These are phyloP conservation scores for Pseudorasbora parva DNA, from an alignment of 2,113 vertebrate genomes.

Conservation along the genomic window DNA sequence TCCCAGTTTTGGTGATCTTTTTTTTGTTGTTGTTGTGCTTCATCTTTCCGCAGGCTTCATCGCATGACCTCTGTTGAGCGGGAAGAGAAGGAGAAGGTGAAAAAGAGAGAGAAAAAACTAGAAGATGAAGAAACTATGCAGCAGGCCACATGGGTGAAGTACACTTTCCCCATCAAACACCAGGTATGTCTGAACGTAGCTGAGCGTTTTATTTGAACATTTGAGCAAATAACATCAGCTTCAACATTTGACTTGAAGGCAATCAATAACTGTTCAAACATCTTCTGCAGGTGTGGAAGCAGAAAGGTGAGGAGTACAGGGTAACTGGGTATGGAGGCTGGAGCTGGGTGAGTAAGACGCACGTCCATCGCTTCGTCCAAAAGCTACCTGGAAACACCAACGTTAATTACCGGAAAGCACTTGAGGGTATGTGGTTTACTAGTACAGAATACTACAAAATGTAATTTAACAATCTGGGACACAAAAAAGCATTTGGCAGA, in stretches of 20 bases:
- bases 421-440: constrained; percentile 70
- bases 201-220: background rate
- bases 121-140: constrained; percentile 92
- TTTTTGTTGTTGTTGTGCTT: background rate
- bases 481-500: background rate
- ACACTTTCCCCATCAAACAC: constrained; percentile 89
- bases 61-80: constrained; percentile 89
- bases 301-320: constrained; percentile 98
- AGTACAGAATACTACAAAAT: background rate
- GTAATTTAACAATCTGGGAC: background rate
- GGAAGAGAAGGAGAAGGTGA: constrained; percentile 90
- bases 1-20: constrained; percentile 16
- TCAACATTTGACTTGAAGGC: background rate
- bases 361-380: constrained; percentile 89
- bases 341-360: constrained; percentile 98
- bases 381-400: constrained; percentile 97
- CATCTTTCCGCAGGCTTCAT: constrained; percentile 74
- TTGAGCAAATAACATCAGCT: background rate
- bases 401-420: constrained; percentile 85
- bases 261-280: background rate
- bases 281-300: constrained; percentile 91
- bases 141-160: constrained; percentile 91
- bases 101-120: constrained; percentile 89
- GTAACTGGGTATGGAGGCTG: constrained; percentile 98
- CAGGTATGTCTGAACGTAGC: constrained; percentile 73